Evolutionary conservation across 2,113 vertebrate genomes (phyloP).

Genomic region (Triplophysa dalaica): DNA sequence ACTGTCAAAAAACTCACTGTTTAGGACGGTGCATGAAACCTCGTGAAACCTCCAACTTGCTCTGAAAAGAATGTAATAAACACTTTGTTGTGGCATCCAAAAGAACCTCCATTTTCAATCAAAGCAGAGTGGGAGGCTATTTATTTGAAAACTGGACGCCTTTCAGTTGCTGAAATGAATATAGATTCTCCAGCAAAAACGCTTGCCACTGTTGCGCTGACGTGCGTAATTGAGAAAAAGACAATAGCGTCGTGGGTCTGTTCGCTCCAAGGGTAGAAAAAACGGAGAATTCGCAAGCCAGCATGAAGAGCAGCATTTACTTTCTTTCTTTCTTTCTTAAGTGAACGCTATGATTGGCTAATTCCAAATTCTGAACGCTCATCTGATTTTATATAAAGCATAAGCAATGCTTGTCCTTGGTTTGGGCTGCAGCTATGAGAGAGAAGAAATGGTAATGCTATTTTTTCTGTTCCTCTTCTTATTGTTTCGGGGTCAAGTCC

Average conservation of each 20-base stretch:
- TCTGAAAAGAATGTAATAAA: conserved; percentile 10
- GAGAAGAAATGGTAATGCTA: not conserved
- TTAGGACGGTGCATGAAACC: conserved; percentile 6
- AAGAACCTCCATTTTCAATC: not conserved
- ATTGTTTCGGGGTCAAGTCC: conserved; percentile 11
- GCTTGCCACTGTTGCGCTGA: not conserved
- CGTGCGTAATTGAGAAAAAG: conserved; percentile 12
- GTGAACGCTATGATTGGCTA: conserved; percentile 12
- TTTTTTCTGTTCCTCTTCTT: conserved; percentile 1
- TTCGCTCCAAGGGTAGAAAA: not conserved
- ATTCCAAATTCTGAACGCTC: not conserved
- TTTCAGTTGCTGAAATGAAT: not conserved
- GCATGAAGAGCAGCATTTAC: not conserved
- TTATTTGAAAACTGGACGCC: not conserved
- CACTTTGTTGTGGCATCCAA: not conserved
- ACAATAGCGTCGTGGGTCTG: not conserved
- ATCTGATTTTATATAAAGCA: not conserved
- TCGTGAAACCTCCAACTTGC: not conserved
- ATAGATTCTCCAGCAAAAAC: not conserved
- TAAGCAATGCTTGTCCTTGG: conserved; percentile 16
- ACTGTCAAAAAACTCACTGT: conserved; percentile 24
- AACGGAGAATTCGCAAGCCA: not conserved
- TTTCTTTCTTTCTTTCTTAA: not conserved
- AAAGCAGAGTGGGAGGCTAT: not conserved
- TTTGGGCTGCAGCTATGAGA: not conserved